Evolutionary conservation across 2,113 vertebrate genomes (phyloP), one percentile per base, ranked within the genome.

Genomic region (Arothron firmamentum): DNA sequence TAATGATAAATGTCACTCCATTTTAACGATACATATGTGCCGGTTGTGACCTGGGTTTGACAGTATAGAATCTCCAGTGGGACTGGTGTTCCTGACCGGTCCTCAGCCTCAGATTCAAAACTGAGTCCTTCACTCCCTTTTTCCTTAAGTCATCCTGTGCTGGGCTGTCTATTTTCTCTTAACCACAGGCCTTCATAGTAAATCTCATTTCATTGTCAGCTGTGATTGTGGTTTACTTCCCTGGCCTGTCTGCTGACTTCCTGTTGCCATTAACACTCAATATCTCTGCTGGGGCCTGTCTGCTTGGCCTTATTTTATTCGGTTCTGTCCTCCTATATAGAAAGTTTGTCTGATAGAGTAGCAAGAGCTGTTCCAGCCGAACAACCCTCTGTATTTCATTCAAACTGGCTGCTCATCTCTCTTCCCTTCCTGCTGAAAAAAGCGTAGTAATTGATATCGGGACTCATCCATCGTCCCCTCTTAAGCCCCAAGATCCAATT

Each of bases 371-470:
- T 70, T 78, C 81, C 72, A 75, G 74, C 43, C 62, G 65, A 64
- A 80, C 67, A 88, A 76, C 75, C 69, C 69, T 84, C 75, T 81
- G 85, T 85, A 88, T 90, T 88, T 89, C 82, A 88, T 88, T 88
- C 84, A 80, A 74, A 74, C 81, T 59, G 77, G 76, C 71, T 72
- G 79, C 82, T 79, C 79, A 78, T 81, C 80, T 79, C 75, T 67
- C 69, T 81, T 82, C 81, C 74, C 76, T 69, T 81, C 73, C 80
- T 60, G 67, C 69, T 56, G 69, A 16, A 16, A 72, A 84, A 81
- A 85, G 82, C 78, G 72, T 79, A 77, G 88, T 91, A 90, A 90
- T 91, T 89, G 89, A 90, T 90, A 87, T 84, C 78, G 81, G 84
- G 79, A 75, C 67, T 75, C 87, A 90, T 91, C 87, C 85, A 89